Evolutionary conservation across 2,797 vertebrate genomes (phyloP).

Genomic region (Oreochromis grahami): DNA sequence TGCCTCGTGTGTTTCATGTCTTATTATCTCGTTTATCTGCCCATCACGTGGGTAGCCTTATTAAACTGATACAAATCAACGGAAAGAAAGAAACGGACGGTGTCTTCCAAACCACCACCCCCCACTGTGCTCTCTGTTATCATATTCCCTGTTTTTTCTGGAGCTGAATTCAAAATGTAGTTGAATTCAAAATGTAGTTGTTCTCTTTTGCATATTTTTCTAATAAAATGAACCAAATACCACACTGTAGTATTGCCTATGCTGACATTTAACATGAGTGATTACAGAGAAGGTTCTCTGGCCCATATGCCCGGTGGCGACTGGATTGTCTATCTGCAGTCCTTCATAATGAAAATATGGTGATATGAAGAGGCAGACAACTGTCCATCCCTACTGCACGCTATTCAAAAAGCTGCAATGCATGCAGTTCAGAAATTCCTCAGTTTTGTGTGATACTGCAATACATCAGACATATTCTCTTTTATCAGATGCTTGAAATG

Average conservation of each 20-base stretch:
- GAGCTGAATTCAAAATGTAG: neutral
- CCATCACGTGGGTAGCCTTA: neutral
- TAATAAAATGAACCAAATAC: neutral
- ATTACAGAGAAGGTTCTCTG: neutral
- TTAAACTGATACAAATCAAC: neutral
- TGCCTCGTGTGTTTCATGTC: neutral
- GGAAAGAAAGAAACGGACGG: neutral
- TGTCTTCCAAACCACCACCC: neutral
- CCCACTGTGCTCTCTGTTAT: neutral
- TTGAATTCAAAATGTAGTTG: neutral
- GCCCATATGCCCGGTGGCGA: neutral
- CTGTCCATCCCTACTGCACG: neutral
- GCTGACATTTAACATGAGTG: neutral
- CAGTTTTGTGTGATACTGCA: neutral
- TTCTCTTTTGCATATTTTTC: neutral
- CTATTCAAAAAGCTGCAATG: neutral
- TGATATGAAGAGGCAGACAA: neutral
- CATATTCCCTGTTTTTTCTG: neutral
- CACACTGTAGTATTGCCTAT: neutral
- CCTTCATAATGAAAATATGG: neutral
- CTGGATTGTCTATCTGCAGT: neutral
- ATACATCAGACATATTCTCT: neutral
- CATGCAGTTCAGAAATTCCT: neutral
- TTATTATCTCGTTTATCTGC: neutral
- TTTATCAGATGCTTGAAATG: neutral